Base-by-base conservation (phyloP, 2,888 invertebrate genomes). In the Andrena dorsata region DNA sequence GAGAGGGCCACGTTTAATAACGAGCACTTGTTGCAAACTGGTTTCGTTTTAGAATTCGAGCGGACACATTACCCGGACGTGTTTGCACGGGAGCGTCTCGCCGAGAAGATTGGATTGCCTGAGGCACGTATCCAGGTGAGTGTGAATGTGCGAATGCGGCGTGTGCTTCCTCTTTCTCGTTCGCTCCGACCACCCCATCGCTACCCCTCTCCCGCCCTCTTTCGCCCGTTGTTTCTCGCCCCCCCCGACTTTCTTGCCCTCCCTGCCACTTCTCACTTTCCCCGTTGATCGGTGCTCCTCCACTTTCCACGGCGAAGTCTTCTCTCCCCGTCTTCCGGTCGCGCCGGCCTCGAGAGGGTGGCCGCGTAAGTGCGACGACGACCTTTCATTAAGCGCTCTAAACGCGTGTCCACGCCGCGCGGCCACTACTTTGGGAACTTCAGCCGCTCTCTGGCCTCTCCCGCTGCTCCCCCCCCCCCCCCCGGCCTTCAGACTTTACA, bases 71-170 rank as follows among this genome's bases (percentile, higher is more conserved):
- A 99, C 95, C 99, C 98, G 86, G 98, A 99, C 95, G 98, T 99
- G 90, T 99, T 98, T 95, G 98, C 98, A 89, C 95, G 99, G 92
- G 99, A 99, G 95, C 96, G 98, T 95, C 96, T 99, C 94, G 98
- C 99, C 87, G 98, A 97, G 95, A 98, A 98, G 96, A 99, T 99
- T 95, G 98, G 98, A 96, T 97, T 99, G 95, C 98, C 98, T 95
- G 98, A 98, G 97, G 98, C 98, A 95, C 97, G 98, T 96, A 99
- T 99, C 96, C 98, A 99, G 98, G 98, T 98, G 96, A 96, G 97
- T 96, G 95, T 95, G 95, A 93, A 93, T 93, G 94, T 92, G 92
- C 89, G 93, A 92, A 90, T 91, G 92, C 87, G 91, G 85, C 84
- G 90, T 88, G 90, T 89, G 90, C 90, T 86, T 88, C 83, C 86